Evolutionary conservation across 2,888 invertebrate genomes (phyloP).

Genomic region (Dermolepida albohirtum): DNA sequence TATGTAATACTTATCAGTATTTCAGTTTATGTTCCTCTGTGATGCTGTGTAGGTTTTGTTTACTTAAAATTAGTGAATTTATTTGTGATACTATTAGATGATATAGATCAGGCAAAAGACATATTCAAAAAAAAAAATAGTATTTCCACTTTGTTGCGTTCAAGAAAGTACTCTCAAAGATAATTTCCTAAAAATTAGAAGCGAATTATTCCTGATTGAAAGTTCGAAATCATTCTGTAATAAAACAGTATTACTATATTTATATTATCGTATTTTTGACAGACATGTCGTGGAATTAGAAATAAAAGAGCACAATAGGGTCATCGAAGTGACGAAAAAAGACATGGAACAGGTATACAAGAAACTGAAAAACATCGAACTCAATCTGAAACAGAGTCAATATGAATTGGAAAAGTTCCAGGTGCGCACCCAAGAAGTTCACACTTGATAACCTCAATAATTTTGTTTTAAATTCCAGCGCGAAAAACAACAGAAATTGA

Average conservation of each 20-base stretch:
- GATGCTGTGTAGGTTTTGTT: too few species aligned
- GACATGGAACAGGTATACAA: slow-evolving; percentile 51
- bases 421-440: slow-evolving; percentile 63
- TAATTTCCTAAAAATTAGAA: too few species aligned
- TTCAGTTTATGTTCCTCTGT: too few species aligned
- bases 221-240: too few species aligned
- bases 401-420: slow-evolving; percentile 74
- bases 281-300: slow-evolving; percentile 71
- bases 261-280: slow-evolving; percentile 18
- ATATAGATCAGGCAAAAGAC: too few species aligned
- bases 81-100: too few species aligned
- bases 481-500: slow-evolving; percentile 81
- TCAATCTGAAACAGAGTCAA: slow-evolving; percentile 38
- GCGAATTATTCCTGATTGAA: too few species aligned
- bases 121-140: too few species aligned
- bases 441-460: not conserved
- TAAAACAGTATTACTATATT: not conserved
- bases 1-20: too few species aligned
- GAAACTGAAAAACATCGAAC: slow-evolving; percentile 32
- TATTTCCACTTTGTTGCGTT: too few species aligned
- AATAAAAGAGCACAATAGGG: slow-evolving; percentile 70
- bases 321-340: slow-evolving; percentile 70
- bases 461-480: slow-evolving; percentile 66
- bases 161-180: too few species aligned
- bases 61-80: too few species aligned